Conservation (phyloP, 2,888 invertebrate genomes). For the Sarcophaga rosellei region DNA sequence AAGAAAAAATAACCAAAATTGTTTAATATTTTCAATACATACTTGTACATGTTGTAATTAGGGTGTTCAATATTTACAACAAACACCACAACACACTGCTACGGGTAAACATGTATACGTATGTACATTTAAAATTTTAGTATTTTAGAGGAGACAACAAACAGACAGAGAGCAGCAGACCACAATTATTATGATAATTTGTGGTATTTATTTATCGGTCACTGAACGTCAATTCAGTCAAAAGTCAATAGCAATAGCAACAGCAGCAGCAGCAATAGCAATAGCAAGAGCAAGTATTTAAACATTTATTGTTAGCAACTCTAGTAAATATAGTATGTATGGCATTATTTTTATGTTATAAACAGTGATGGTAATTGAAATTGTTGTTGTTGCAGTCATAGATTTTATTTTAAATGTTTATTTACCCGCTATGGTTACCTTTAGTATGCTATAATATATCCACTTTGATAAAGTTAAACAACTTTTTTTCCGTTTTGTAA, state of each 20-base stretch:
- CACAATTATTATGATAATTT: slow-evolving; percentile 65
- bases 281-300: too few relatives aligned
- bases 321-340: neutral
- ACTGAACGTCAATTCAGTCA: slow-evolving; percentile 51
- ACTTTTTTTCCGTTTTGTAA: too few relatives aligned
- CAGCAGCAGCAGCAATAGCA: neutral
- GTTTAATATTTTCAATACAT: neutral
- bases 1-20: neutral
- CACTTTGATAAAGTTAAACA: too few relatives aligned
- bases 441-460: too few relatives aligned
- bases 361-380: neutral
- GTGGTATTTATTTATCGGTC: slow-evolving; percentile 67
- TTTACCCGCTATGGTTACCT: neutral
- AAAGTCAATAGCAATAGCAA: neutral
- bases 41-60: neutral
- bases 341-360: neutral
- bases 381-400: slow-evolving; percentile 1
- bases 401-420: neutral
- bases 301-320: neutral
- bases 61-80: slow-evolving; percentile 1
- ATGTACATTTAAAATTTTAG: slow-evolving; percentile 29
- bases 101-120: neutral
- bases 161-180: slow-evolving; percentile 12
- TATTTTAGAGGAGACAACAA: neutral
- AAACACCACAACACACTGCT: neutral